Evolutionary conservation across 2,797 vertebrate species (phyloP).

Genomic region (Mallotus villosus): DNA sequence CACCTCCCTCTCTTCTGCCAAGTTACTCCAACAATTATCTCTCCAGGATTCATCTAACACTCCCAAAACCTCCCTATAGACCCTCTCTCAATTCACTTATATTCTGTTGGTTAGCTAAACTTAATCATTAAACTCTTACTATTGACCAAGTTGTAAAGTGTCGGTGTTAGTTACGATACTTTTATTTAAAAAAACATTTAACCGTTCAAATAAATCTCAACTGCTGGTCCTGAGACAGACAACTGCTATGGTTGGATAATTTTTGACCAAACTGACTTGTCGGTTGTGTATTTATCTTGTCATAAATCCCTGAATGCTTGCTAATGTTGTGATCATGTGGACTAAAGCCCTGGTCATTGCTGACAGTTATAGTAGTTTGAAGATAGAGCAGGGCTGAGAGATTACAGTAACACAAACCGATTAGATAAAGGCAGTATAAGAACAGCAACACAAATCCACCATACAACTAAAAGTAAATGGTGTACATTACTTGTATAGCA

Average conservation of each 20-base stretch:
- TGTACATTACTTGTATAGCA: not conserved
- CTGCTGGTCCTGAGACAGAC: slow-evolving; percentile 11
- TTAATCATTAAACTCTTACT: slow-evolving; percentile 1
- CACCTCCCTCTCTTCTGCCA: slow-evolving; percentile 73
- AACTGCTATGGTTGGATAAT: slow-evolving; percentile 35
- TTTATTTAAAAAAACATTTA: not conserved
- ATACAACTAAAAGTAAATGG: slow-evolving; percentile 2
- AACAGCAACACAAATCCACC: slow-evolving; percentile 19
- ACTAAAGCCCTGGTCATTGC: slow-evolving; percentile 33
- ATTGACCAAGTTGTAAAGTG: not conserved
- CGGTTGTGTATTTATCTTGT: slow-evolving; percentile 39
- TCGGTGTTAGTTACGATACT: not conserved
- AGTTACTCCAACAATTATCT: slow-evolving; percentile 65
- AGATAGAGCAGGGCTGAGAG: slow-evolving; percentile 9
- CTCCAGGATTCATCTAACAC: slow-evolving; percentile 57
- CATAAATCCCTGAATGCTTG: slow-evolving; percentile 43
- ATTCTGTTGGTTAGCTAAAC: slow-evolving; percentile 13
- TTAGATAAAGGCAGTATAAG: slow-evolving; percentile 40
- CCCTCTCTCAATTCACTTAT: not conserved
- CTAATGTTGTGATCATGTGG: slow-evolving; percentile 46
- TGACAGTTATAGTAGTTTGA: slow-evolving; percentile 28
- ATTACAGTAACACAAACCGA: slow-evolving; percentile 36
- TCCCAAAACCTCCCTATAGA: slow-evolving; percentile 18
- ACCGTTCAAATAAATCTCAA: slow-evolving; percentile 11
- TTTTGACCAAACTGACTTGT: slow-evolving; percentile 36